These are phyloP conservation scores for Smittia sp. DNA, from an alignment of 2,888 invertebrate genomes.

Conservation along the genomic window DNA sequence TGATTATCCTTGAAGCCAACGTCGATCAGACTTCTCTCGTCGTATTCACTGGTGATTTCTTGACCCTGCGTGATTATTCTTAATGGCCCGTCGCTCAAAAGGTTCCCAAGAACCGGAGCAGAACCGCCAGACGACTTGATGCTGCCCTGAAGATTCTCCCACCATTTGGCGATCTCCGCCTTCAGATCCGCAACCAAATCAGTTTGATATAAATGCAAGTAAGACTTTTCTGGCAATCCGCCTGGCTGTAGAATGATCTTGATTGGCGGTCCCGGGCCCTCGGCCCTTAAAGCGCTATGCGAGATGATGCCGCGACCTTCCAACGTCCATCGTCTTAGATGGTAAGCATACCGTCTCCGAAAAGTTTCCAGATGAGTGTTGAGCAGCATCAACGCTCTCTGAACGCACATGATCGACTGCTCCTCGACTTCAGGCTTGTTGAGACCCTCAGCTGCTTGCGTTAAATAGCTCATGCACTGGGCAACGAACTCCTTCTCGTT, in stretches of 20 bases:
- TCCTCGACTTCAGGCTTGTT: conserved; percentile 59
- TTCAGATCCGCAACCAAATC: conserved; percentile 88
- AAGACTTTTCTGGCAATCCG: conserved; percentile 80
- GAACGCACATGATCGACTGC: conserved; percentile 81
- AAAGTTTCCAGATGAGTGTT: conserved; percentile 94
- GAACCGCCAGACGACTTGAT: conserved; percentile 48
- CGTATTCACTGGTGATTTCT: conserved; percentile 87
- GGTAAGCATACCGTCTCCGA: conserved; percentile 81
- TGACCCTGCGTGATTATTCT: conserved; percentile 92
- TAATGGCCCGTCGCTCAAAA: conserved; percentile 79
- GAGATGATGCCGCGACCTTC: conserved; percentile 77
- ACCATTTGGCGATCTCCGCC: conserved; percentile 95
- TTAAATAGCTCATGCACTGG: conserved; percentile 88
- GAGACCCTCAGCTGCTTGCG: conserved; percentile 76
- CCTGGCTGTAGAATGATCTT: conserved; percentile 84
- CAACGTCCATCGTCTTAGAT: conserved; percentile 83
- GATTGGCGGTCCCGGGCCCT: conserved; percentile 63
- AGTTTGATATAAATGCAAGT: conserved; percentile 75
- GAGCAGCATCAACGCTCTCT: conserved; percentile 79
- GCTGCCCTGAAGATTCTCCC: conserved; percentile 64
- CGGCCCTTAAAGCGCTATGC: conserved; percentile 59
- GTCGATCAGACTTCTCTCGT: conserved; percentile 85
- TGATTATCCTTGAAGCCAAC: conserved; percentile 94
- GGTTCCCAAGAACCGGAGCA: conserved; percentile 62
- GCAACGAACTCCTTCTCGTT: conserved; percentile 91